Evolutionary conservation across 2,113 vertebrate genomes (phyloP).

Genomic region (Raphicerus campestris): DNA sequence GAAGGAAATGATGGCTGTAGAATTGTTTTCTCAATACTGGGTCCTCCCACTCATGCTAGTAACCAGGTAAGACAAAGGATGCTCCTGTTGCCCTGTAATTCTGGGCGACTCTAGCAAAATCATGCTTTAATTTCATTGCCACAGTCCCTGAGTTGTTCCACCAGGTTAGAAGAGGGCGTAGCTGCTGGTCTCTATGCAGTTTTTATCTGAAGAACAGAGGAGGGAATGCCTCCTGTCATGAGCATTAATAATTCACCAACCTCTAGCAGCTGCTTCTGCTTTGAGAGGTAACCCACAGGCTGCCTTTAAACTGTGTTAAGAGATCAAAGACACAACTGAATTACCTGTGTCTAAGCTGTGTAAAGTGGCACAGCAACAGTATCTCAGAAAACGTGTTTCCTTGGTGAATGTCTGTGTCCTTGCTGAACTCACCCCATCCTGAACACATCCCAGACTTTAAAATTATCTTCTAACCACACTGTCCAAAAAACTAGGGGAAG

Average conservation of each 20-base stretch:
- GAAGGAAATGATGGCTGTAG: neutral
- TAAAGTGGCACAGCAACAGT: neutral
- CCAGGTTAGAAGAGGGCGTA: neutral
- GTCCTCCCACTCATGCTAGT: neutral
- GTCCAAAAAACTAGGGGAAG: neutral
- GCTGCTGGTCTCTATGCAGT: neutral
- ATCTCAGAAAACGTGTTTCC: accelerated
- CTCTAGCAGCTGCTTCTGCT: neutral
- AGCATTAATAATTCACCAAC: neutral
- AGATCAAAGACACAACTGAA: neutral
- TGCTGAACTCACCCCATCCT: neutral
- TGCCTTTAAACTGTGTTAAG: neutral
- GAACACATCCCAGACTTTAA: neutral
- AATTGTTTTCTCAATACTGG: accelerated
- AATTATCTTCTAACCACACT: neutral
- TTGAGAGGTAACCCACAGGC: no score
- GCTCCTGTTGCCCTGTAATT: neutral
- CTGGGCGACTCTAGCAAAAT: neutral
- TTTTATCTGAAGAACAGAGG: neutral
- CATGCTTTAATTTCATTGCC: neutral
- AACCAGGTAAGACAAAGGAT: accelerated
- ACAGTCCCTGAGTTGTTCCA: neutral
- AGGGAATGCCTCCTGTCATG: accelerated
- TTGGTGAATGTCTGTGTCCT: neutral
- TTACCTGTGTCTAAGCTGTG: neutral